Conservation (phyloP, 2,113 vertebrate species). For the Mohoua ochrocephala region DNA sequence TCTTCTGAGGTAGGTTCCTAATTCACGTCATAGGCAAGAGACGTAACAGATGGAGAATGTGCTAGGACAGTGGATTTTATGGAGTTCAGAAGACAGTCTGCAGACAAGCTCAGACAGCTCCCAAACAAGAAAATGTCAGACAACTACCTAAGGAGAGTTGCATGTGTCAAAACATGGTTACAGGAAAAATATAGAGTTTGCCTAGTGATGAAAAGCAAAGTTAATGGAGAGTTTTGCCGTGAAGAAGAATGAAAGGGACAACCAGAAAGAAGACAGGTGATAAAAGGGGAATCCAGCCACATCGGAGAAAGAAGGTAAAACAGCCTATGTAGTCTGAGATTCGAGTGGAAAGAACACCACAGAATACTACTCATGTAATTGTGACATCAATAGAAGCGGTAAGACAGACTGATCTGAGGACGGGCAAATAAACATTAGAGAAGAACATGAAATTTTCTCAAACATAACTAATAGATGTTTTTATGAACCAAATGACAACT, state of each 20-base stretch:
- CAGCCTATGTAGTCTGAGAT: accelerated
- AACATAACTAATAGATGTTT: neutral
- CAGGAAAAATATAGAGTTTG: neutral
- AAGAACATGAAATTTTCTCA: neutral
- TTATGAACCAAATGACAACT: neutral
- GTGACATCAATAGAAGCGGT: neutral
- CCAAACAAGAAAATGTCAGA: neutral
- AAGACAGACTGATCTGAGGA: neutral
- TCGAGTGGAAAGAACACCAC: neutral
- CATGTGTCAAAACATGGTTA: neutral
- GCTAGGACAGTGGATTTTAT: neutral
- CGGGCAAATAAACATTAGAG: neutral
- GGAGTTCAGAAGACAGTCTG: neutral
- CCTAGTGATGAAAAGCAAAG: neutral
- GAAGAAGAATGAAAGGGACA: neutral
- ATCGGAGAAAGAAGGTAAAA: neutral
- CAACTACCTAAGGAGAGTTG: neutral
- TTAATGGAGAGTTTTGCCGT: neutral
- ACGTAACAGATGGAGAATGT: neutral
- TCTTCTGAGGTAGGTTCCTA: neutral
- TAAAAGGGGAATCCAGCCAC: neutral
- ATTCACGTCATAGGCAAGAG: neutral
- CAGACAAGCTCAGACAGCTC: neutral
- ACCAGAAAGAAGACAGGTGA: neutral
- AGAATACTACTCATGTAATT: neutral